phyloP scores from a whole-genome alignment of 2,797 vertebrate genomes.

The Thalassophryne amazonica region DNA sequence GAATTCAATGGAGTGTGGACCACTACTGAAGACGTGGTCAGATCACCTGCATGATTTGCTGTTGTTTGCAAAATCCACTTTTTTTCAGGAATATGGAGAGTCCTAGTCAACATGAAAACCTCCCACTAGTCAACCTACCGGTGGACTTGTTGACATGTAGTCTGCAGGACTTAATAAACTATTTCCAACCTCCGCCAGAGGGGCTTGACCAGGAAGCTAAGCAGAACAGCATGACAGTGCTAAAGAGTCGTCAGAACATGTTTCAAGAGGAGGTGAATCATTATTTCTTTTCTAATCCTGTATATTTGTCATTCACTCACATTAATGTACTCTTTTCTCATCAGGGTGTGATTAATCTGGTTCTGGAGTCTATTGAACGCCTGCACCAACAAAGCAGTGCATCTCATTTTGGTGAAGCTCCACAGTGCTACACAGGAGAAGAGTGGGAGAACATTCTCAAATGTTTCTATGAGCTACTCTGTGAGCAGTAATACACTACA shows the following conservation, averaged over 20 bases:
- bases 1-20: too few relatives aligned
- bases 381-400: conserved; percentile 84
- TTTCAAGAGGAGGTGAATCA: conserved; percentile 92
- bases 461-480: conserved; percentile 88
- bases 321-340: conserved; percentile 5
- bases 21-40: too few relatives aligned
- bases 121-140: conserved; percentile 64
- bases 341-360: conserved; percentile 89
- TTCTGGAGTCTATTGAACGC: conserved; percentile 91
- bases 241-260: conserved; percentile 92
- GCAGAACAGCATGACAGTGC: conserved; percentile 79
- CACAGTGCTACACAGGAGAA: conserved; percentile 81
- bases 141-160: conserved; percentile 81
- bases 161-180: conserved; percentile 88
- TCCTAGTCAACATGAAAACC: conserved; percentile 78
- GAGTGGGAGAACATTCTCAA: conserved; percentile 86
- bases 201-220: conserved; percentile 82
- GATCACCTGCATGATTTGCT: background rate
- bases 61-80: background rate
- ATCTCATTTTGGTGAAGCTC: conserved; percentile 82
- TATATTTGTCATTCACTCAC: background rate
- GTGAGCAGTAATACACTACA: conserved; percentile 69
- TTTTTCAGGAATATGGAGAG: conserved; percentile 82
- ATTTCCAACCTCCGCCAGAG: conserved; percentile 84
- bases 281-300: background rate